phyloP scores from a whole-genome alignment of 2,888 invertebrate species.

The Platycnemis pennipes region DNA sequence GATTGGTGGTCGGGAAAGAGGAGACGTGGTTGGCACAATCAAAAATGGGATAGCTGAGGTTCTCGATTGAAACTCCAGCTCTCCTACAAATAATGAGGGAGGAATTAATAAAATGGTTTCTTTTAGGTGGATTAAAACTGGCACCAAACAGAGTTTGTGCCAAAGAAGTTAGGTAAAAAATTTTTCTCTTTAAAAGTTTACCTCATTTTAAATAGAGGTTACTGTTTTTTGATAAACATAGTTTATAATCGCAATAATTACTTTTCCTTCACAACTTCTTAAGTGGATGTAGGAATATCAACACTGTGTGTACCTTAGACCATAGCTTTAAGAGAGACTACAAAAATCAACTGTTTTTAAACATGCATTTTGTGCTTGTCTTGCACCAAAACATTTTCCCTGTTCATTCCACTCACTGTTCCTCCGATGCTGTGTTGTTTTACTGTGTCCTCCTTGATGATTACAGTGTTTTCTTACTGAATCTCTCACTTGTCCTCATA shows the following conservation, averaged over 20 bases:
- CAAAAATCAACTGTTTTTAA: slow-evolving; percentile 64
- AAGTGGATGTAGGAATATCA: slow-evolving; percentile 67
- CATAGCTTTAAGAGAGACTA: slow-evolving; percentile 67
- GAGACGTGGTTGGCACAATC: slow-evolving; percentile 58
- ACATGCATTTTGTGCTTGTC: slow-evolving; percentile 67
- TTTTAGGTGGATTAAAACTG: slow-evolving; percentile 56
- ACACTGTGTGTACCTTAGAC: slow-evolving; percentile 68
- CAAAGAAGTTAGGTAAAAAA: slow-evolving; percentile 63
- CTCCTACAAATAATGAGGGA: not conserved
- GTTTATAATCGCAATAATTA: slow-evolving; percentile 67
- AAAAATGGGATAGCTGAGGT: slow-evolving; percentile 9
- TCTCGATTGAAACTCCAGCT: not conserved
- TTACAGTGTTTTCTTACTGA: slow-evolving; percentile 66
- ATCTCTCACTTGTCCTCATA: slow-evolving; percentile 65
- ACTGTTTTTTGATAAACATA: slow-evolving; percentile 65
- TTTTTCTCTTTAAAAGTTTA: slow-evolving; percentile 65
- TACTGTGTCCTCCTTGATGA: slow-evolving; percentile 65
- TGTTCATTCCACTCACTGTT: slow-evolving; percentile 67
- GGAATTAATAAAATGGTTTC: slow-evolving; percentile 60
- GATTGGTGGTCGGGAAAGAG: slow-evolving; percentile 40
- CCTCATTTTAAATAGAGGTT: slow-evolving; percentile 67
- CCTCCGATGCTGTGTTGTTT: slow-evolving; percentile 65
- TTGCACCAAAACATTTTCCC: slow-evolving; percentile 68
- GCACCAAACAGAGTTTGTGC: slow-evolving; percentile 51
- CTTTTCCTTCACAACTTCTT: slow-evolving; percentile 67